Evolutionary conservation across 1,140 invertebrate species (phyloP).

Genomic region (Scaptomyza graminum): DNA sequence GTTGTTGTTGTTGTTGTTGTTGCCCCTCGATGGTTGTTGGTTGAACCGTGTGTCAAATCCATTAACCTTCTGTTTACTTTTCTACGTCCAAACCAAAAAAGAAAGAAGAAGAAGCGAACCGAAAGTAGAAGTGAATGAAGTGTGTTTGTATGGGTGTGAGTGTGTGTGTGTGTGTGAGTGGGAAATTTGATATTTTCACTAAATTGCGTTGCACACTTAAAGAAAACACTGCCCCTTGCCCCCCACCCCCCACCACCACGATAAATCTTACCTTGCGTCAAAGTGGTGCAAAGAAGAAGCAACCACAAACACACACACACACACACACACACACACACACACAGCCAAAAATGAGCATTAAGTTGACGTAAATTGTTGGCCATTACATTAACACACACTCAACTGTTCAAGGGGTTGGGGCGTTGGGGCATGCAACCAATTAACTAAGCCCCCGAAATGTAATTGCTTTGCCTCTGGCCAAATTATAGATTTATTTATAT

Average conservation of each 20-base stretch:
- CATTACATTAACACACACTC: constrained; percentile 79
- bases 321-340: constrained; percentile 4
- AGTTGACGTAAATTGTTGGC: constrained; percentile 83
- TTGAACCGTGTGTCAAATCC: constrained; percentile 81
- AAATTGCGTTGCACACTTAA: constrained; percentile 81
- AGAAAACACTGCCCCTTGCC: constrained; percentile 40
- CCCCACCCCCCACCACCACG: constrained; percentile 35
- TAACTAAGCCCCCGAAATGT: constrained; percentile 64
- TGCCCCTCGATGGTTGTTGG: constrained; percentile 29
- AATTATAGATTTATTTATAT: constrained; percentile 22
- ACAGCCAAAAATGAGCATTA: constrained; percentile 69
- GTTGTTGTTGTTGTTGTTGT: constrained; percentile 32
- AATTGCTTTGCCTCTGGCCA: constrained; percentile 59
- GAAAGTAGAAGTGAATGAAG: constrained; percentile 51
- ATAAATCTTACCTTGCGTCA: constrained; percentile 76
- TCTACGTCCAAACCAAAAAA: constrained; percentile 63
- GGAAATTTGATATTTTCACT: constrained; percentile 82
- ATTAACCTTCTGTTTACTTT: constrained; percentile 84
- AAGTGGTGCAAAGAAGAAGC: constrained; percentile 48
- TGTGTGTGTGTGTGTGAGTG: constrained; percentile 46
- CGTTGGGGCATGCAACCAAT: constrained; percentile 43
- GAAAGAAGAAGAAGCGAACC: neutral
- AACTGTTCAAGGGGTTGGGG: too few relatives aligned
- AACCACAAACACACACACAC: constrained; percentile 34
- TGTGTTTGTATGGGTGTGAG: constrained; percentile 32